Base-by-base conservation (phyloP, 30 jellyfish, hydroid and myxozoan genomes). In the Turritopsis dohrnii region DNA sequence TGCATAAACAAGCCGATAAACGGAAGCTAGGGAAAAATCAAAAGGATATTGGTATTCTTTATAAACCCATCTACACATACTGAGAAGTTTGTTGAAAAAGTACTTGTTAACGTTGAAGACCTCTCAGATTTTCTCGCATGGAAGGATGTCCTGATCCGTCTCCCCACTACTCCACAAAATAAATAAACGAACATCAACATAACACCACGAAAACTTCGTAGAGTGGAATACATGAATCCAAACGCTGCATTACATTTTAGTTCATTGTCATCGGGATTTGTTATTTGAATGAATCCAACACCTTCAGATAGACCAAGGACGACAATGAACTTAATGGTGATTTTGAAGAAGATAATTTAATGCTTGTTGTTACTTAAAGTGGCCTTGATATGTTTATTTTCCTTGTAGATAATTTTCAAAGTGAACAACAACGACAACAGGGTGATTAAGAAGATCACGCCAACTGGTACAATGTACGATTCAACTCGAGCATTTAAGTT, bases 231-330 rank as follows among this genome's bases (percentile, higher is more conserved):
- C 54, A 74, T 21, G 41, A 74, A 29, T n/a, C 54, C 74, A 29
- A 74, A 74, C 13, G 27, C 53, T 9, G 65, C 83, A 74, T 74
- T 74, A 9, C 26, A 24, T 13, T 21, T 26, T 74, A n/a, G 4
- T 3, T 74, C 65, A 74, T 52, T 74, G 71, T 9, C 65, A 26
- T 74, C 60, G 0, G 65, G 54, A 23, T 74, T 74, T 9, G 83
- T 30, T 8, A 74, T 24, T 74, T 74, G 83, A 74, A 74, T 29
- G 71, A 24, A 74, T 9, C 83, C 83, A 1, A 74, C 13, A 1
- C 54, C 65, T 29, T 74, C 83, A 29, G 71, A 16, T 21, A 74
- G 8, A 26, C 83, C 83, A 74, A 74, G 83, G 13, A 74, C 41
- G 16, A 74, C 24, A 9, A 22, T 52, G 9, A 74, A 52, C 65